phyloP scores from a whole-genome alignment of 1,140 invertebrate species.

The Delia radicum region DNA sequence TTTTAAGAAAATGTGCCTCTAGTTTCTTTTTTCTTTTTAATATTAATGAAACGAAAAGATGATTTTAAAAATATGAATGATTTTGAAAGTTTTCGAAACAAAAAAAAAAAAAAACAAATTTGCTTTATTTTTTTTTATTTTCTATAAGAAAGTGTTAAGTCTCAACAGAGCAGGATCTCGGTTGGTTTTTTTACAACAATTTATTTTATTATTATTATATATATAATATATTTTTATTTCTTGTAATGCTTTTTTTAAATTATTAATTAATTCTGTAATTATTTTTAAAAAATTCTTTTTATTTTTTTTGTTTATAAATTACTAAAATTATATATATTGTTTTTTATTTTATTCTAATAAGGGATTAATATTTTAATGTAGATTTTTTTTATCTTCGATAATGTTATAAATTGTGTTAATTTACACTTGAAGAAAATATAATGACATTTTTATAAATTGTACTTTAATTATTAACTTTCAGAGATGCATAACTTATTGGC shows the following conservation, averaged over 20 bases:
- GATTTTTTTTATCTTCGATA: too few relatives aligned
- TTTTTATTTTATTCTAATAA: too few relatives aligned
- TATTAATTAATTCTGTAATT: constrained; percentile 29
- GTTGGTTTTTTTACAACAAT: constrained; percentile 39
- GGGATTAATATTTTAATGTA: too few relatives aligned
- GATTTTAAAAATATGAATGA: not conserved
- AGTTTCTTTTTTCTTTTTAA: constrained; percentile 6
- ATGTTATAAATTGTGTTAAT: too few relatives aligned
- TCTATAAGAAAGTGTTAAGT: constrained; percentile 7
- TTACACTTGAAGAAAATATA: too few relatives aligned
- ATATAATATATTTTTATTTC: constrained; percentile 36
- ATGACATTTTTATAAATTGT: too few relatives aligned
- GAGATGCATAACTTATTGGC: too few relatives aligned
- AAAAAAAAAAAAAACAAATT: not conserved
- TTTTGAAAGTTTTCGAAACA: not conserved
- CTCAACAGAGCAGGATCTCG: constrained; percentile 52
- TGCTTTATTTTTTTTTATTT: constrained; percentile 18
- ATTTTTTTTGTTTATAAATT: constrained; percentile 38
- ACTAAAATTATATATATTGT: not conserved
- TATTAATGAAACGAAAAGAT: not conserved
- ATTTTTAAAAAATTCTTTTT: constrained; percentile 24
- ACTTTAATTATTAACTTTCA: too few relatives aligned
- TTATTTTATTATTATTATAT: constrained; percentile 39
- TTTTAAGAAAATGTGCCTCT: too few relatives aligned
- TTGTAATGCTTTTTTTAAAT: constrained; percentile 19